phyloP scores from a whole-genome alignment of 2,797 vertebrate species.

The Hipposideros larvatus region DNA sequence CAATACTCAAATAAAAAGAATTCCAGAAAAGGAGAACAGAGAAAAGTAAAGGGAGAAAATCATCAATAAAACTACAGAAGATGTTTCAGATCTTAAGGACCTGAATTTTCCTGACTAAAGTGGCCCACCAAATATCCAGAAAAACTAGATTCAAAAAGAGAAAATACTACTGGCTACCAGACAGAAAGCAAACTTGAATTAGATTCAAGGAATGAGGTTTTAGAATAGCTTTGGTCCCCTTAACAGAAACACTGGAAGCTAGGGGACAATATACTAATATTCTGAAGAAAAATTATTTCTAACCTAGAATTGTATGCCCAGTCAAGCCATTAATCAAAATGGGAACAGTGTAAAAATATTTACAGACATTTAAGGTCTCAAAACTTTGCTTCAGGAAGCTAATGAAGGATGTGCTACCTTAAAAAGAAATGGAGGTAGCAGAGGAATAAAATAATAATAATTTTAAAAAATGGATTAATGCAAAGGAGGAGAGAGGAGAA shows the following conservation, averaged over 20 bases:
- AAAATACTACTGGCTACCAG: not conserved
- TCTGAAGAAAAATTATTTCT: not conserved
- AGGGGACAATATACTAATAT: not conserved
- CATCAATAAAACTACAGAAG: not conserved
- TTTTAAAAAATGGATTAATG: not conserved
- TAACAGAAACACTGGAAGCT: not conserved
- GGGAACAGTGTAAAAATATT: slow-evolving; percentile 9
- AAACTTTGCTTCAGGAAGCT: not conserved
- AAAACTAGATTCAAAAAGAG: not conserved
- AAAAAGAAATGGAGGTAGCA: not conserved
- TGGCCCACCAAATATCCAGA: not conserved
- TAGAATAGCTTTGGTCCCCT: not conserved
- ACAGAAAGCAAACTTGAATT: not conserved
- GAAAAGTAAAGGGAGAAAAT: not conserved
- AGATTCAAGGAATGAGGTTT: not conserved
- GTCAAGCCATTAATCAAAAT: not conserved
- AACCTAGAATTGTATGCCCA: not conserved
- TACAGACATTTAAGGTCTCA: not conserved
- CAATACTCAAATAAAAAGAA: not conserved
- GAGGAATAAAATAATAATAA: not conserved
- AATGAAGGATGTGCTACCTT: not conserved
- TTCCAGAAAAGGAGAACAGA: not conserved
- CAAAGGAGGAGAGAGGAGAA: not conserved
- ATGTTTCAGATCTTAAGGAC: not conserved
- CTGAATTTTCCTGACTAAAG: not conserved